Percentiles rank a stretch among this genome's conserved stretches.
Evolutionary conservation across 2,888 invertebrate species (phyloP).

Genomic region (Pyrrhia umbra): DNA sequence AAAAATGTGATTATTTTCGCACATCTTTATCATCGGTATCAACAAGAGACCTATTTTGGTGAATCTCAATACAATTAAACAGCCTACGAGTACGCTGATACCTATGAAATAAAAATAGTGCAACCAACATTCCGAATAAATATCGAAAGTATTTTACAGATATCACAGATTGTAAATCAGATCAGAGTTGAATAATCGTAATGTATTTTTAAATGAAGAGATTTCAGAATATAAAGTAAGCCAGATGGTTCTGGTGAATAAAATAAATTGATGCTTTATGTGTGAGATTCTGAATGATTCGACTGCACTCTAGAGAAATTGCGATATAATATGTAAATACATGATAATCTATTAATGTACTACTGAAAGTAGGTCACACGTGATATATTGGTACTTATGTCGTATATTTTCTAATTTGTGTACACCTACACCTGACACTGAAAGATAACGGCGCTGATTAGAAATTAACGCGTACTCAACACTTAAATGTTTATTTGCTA

Average conservation of each 20-base stretch:
- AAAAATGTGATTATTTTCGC: conserved; percentile 39
- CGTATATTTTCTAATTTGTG: conserved; percentile 47
- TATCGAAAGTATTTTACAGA: neutral
- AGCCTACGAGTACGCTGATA: no score
- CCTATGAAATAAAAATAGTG: neutral
- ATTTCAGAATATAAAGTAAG: conserved; percentile 25
- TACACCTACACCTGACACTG: conserved; percentile 40
- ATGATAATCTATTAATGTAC: conserved; percentile 56
- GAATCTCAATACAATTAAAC: conserved; percentile 9
- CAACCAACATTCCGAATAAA: conserved; percentile 4
- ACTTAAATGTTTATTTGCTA: conserved; percentile 9
- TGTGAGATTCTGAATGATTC: conserved; percentile 7
- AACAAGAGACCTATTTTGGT: conserved; percentile 4
- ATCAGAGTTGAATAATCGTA: neutral
- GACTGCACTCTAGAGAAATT: conserved; percentile 30
- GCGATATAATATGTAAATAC: conserved; percentile 46
- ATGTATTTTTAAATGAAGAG: conserved; percentile 9
- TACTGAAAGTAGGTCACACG: conserved; percentile 53
- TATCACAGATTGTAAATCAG: neutral
- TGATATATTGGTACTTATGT: conserved; percentile 51
- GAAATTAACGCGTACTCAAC: conserved; percentile 35
- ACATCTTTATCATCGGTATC: conserved; percentile 33
- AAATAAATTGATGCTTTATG: conserved; percentile 29
- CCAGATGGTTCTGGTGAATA: conserved; percentile 6
- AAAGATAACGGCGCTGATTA: conserved; percentile 53